phyloP scores from a whole-genome alignment of 2,888 invertebrate genomes.

The Papilio demoleus region DNA sequence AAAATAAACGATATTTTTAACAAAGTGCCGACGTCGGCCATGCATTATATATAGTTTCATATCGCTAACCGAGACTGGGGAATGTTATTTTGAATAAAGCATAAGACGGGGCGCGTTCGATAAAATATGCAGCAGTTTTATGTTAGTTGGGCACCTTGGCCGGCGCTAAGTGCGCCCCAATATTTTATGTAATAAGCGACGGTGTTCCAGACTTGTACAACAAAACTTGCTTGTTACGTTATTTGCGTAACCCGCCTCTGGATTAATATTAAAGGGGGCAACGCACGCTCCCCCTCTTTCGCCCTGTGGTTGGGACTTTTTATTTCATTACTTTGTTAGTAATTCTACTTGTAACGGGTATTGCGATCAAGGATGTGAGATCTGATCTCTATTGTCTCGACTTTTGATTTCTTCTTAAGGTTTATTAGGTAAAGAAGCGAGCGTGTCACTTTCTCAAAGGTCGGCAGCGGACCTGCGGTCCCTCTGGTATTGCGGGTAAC shows the following conservation, averaged over 20 bases:
- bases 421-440: too few relatives aligned
- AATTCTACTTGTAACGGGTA: slow-evolving; percentile 14
- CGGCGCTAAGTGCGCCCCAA: slow-evolving; percentile 66
- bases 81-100: slow-evolving; percentile 79
- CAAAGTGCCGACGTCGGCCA: slow-evolving; percentile 44
- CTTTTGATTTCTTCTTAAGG: background rate
- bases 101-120: slow-evolving; percentile 72
- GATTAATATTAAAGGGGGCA: slow-evolving; percentile 69
- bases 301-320: slow-evolving; percentile 58
- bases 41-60: slow-evolving; percentile 75
- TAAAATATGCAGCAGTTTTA: slow-evolving; percentile 82
- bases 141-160: slow-evolving; percentile 77
- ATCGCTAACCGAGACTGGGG: slow-evolving; percentile 70
- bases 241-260: slow-evolving; percentile 58
- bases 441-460: too few relatives aligned
- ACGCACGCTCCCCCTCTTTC: slow-evolving; percentile 47
- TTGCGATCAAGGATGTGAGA: background rate
- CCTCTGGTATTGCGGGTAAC: too few relatives aligned
- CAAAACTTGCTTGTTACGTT: slow-evolving; percentile 67
- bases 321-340: slow-evolving; percentile 26
- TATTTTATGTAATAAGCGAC: slow-evolving; percentile 79
- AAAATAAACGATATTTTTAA: slow-evolving; percentile 54
- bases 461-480: too few relatives aligned
- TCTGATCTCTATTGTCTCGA: background rate
- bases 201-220: slow-evolving; percentile 62